phyloP scores from a whole-genome alignment of 2,888 invertebrate genomes.

The Amblyjoppa proteus region DNA sequence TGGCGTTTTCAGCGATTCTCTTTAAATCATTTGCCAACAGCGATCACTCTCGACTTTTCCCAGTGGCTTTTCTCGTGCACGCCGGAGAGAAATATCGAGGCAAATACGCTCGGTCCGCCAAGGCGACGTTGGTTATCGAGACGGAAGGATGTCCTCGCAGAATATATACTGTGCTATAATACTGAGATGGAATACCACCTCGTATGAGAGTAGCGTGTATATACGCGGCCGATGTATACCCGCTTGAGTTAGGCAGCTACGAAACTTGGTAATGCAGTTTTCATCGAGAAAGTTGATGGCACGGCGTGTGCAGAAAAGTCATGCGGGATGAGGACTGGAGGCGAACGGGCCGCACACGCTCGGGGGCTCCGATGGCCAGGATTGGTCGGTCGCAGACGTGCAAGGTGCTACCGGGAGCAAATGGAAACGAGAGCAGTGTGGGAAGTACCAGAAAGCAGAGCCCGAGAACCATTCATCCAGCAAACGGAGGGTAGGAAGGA shows the following conservation, averaged over 20 bases:
- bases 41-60: conserved; percentile 51
- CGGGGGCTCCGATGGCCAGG: conserved; percentile 45
- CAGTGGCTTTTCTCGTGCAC: not conserved
- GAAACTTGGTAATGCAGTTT: conserved; percentile 82
- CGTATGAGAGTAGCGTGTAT: conserved; percentile 29
- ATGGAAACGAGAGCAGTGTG: conserved; percentile 36
- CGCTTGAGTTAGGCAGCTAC: conserved; percentile 67
- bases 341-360: conserved; percentile 47
- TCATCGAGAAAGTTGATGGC: conserved; percentile 81
- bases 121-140: conserved; percentile 40
- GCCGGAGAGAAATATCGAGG: conserved; percentile 29
- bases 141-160: not conserved
- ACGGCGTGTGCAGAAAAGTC: conserved; percentile 67
- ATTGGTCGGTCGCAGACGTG: conserved; percentile 42
- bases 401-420: conserved; percentile 3
- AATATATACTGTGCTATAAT: conserved; percentile 28
- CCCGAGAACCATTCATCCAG: conserved; percentile 52
- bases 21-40: conserved; percentile 74
- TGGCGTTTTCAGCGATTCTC: conserved; percentile 65
- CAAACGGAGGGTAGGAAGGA: conserved; percentile 24
- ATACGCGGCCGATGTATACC: conserved; percentile 30
- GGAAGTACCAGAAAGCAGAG: conserved; percentile 54
- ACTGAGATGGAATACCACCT: conserved; percentile 36
- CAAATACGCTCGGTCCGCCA: not conserved
- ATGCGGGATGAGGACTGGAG: conserved; percentile 42